phyloP scores from a whole-genome alignment of 2,797 vertebrate genomes.

The Sebastes aleutianus region DNA sequence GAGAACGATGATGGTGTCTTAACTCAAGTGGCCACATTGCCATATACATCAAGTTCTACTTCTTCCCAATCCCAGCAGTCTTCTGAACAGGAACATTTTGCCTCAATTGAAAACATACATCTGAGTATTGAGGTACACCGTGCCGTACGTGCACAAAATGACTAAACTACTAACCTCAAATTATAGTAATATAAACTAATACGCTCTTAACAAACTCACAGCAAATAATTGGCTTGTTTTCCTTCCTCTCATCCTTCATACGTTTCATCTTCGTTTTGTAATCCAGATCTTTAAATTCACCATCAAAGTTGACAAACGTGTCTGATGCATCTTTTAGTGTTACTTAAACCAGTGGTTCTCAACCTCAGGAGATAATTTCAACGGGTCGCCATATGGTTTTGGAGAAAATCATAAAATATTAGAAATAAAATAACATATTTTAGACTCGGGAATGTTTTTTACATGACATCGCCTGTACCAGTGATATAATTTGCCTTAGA shows the following conservation, averaged over 20 bases:
- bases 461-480: no score
- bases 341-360: background rate
- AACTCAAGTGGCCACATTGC: constrained; percentile 79
- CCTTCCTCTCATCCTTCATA: background rate
- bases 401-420: no score
- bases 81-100: constrained; percentile 76
- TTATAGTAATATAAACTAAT: constrained; percentile 14
- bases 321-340: background rate
- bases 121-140: constrained; percentile 81
- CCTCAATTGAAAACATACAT: constrained; percentile 81
- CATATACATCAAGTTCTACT: constrained; percentile 78
- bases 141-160: constrained; percentile 49
- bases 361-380: no score
- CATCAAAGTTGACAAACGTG: background rate
- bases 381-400: no score
- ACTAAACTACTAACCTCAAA: constrained; percentile 56
- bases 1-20: constrained; percentile 83
- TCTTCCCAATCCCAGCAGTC: constrained; percentile 77
- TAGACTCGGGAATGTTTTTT: accelerated
- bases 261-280: background rate
- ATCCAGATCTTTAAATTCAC: background rate
- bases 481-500: no score
- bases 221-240: background rate
- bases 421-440: no score
- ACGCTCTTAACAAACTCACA: constrained; percentile 12